Conservation (phyloP, 2,888 invertebrate genomes). For the Dynastes hyllus region DNA sequence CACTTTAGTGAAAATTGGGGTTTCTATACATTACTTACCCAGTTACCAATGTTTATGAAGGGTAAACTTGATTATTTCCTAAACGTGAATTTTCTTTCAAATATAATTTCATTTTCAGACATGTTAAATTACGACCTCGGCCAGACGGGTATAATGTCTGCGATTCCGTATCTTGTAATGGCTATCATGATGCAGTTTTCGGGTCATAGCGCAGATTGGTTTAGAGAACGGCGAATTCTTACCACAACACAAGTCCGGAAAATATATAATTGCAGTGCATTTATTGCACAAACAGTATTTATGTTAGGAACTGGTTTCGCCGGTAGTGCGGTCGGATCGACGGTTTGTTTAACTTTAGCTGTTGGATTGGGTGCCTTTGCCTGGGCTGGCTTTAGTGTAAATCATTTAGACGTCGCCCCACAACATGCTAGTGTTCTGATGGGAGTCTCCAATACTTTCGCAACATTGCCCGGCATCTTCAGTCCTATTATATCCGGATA, state of each 20-base stretch:
- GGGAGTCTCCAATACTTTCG: conserved; percentile 94
- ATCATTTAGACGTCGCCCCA: conserved; percentile 93
- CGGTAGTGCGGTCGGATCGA: conserved; percentile 78
- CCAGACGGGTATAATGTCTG: conserved; percentile 88
- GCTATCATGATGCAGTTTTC: conserved; percentile 85
- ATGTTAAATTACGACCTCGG: conserved; percentile 82
- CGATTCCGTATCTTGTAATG: conserved; percentile 93
- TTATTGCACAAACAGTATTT: conserved; percentile 86
- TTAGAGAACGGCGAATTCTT: conserved; percentile 77
- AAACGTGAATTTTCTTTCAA: neutral
- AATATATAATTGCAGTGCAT: conserved; percentile 82
- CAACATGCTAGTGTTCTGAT: conserved; percentile 93
- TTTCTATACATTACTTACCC: conserved; percentile 88
- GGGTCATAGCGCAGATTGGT: conserved; percentile 88
- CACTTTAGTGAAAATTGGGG: conserved; percentile 95
- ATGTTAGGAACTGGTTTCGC: conserved; percentile 89
- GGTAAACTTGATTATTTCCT: conserved; percentile 71
- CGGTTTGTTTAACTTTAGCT: conserved; percentile 90
- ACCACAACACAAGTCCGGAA: conserved; percentile 83
- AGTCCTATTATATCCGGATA: conserved; percentile 88
- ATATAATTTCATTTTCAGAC: conserved; percentile 73
- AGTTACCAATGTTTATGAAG: conserved; percentile 87
- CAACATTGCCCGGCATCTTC: conserved; percentile 93
- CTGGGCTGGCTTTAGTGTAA: conserved; percentile 91
- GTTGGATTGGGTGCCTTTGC: conserved; percentile 94